Conservation (phyloP, 2,797 vertebrate genomes). For the Tokudaia muenninki region DNA sequence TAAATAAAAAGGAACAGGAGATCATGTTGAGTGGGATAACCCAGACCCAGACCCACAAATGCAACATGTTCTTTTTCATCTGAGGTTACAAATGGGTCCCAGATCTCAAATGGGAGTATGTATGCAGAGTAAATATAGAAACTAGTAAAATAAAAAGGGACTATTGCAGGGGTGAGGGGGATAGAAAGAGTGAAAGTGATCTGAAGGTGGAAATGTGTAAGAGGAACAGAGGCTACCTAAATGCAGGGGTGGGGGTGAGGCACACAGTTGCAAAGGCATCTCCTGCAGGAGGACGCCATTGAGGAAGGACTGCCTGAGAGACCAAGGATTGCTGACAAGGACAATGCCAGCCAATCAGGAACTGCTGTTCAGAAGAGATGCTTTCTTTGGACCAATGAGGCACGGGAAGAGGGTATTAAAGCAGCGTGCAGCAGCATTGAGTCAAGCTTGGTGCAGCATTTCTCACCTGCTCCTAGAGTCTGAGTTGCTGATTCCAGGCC, state of each 20-base stretch:
- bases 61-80: not conserved
- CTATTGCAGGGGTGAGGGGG: not conserved
- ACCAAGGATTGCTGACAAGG: not conserved
- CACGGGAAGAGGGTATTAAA: not conserved
- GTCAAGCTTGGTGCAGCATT: not conserved
- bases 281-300: not conserved
- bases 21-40: not conserved
- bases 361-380: not conserved
- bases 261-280: not conserved
- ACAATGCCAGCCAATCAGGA: not conserved
- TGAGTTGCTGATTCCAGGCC: not conserved
- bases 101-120: not conserved
- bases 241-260: no score
- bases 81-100: not conserved
- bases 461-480: not conserved
- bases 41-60: not conserved
- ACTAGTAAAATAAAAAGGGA: not conserved
- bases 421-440: not conserved
- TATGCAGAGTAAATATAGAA: not conserved
- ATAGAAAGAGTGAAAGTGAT: not conserved
- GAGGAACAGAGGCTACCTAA: not conserved
- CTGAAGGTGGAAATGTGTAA: not conserved
- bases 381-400: not conserved
- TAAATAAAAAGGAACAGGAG: not conserved
- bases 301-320: not conserved